These are phyloP conservation scores for Sebastes cheni DNA, from an alignment of 2,797 vertebrate species.

Conservation along the genomic window DNA sequence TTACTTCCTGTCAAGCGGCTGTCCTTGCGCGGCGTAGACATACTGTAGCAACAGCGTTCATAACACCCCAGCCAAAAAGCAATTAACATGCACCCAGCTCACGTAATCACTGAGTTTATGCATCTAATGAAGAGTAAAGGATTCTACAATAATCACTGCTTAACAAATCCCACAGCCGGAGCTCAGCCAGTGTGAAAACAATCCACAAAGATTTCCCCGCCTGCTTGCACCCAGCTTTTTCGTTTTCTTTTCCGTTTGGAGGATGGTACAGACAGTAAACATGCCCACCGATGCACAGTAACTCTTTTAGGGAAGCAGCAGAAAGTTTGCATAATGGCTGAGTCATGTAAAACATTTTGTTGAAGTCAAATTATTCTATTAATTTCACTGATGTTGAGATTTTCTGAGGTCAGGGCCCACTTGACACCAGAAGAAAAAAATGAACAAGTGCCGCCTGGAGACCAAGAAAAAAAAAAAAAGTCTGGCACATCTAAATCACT, in stretches of 20 bases:
- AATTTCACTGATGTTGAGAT: constrained; percentile 40
- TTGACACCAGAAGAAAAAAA: constrained; percentile 34
- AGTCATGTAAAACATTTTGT: constrained; percentile 60
- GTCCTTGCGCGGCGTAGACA: neutral
- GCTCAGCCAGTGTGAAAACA: constrained; percentile 39
- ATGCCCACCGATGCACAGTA: constrained; percentile 36
- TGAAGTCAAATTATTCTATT: constrained; percentile 48
- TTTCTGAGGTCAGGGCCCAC: constrained; percentile 27
- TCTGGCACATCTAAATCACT: neutral
- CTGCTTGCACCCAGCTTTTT: neutral
- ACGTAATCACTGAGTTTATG: constrained; percentile 6
- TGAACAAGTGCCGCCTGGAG: neutral
- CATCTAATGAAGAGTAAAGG: constrained; percentile 38
- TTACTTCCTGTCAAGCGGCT: constrained; percentile 51
- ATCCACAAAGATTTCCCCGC: neutral
- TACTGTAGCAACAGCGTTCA: constrained; percentile 4
- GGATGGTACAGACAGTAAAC: constrained; percentile 35
- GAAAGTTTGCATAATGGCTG: constrained; percentile 73
- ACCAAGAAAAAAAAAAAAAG: neutral
- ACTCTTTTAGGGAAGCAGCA: constrained; percentile 62
- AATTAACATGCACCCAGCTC: neutral
- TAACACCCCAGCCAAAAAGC: constrained; percentile 7
- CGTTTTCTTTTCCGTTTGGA: constrained; percentile 7
- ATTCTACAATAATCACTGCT: constrained; percentile 14
- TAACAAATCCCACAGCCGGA: constrained; percentile 29